These are phyloP conservation scores for Tauraco hartlaubi DNA, from an alignment of 2,797 vertebrate species.

Conservation along the genomic window DNA sequence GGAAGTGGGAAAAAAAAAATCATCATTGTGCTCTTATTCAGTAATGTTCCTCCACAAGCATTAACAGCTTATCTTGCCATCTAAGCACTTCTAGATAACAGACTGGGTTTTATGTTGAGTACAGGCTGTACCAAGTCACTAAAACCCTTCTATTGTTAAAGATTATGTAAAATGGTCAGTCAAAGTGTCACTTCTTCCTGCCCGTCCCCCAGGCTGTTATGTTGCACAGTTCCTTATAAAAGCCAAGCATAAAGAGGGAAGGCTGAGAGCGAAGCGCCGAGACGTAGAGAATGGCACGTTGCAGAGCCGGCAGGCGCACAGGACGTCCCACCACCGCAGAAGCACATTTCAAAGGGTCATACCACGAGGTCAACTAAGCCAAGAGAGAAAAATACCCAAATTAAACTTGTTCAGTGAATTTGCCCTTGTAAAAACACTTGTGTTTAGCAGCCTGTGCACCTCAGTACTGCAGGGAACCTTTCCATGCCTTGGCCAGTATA, in stretches of 20 bases:
- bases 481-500: background rate
- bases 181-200: conserved; percentile 67
- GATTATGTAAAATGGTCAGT: conserved; percentile 70
- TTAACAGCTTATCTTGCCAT: conserved; percentile 72
- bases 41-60: conserved; percentile 53
- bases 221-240: conserved; percentile 13
- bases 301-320: background rate
- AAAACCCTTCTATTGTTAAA: conserved; percentile 65
- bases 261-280: background rate
- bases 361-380: background rate
- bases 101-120: conserved; percentile 57
- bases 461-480: background rate
- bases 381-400: background rate
- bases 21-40: conserved; percentile 64
- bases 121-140: conserved; percentile 71
- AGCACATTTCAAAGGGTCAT: background rate
- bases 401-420: background rate
- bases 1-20: conserved; percentile 59
- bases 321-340: background rate
- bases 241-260: background rate
- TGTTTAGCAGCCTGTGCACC: background rate
- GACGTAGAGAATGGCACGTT: background rate
- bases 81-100: conserved; percentile 50
- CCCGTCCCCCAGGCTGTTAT: background rate
- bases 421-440: background rate